Conservation (phyloP, 1,140 invertebrate genomes). For the Drosophila neocordata region DNA sequence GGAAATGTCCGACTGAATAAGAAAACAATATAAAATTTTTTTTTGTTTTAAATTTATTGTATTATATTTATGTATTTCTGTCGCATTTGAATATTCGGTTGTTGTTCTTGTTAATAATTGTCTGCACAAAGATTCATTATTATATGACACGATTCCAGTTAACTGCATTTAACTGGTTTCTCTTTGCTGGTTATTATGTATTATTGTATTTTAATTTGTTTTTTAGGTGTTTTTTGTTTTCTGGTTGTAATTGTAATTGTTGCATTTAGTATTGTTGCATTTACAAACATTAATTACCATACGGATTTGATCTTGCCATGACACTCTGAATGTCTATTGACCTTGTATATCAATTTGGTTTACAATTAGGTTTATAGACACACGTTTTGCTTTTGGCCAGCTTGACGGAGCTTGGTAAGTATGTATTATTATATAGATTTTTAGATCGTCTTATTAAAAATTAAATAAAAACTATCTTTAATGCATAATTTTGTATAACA, state of each 20-base stretch:
- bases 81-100: conserved; percentile 58
- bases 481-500: conserved; percentile 50
- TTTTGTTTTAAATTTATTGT: conserved; percentile 70
- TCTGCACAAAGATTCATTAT: conserved; percentile 69
- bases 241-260: not conserved
- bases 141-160: not conserved
- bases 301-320: not conserved
- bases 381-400: too few relatives aligned
- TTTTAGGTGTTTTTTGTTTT: not conserved
- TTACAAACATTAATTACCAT: not conserved
- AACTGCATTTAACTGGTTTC: not conserved
- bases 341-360: not conserved
- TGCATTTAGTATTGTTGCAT: conserved; percentile 3
- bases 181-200: conserved; percentile 5
- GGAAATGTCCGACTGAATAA: not conserved
- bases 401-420: conserved; percentile 1
- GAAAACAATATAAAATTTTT: not conserved
- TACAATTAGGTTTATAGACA: not conserved
- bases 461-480: conserved; percentile 48
- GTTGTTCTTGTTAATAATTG: conserved; percentile 70
- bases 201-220: conserved; percentile 3
- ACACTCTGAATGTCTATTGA: not conserved
- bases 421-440: conserved; percentile 24
- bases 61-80: conserved; percentile 76
- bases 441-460: conserved; percentile 44